Conservation (phyloP, 2,888 invertebrate genomes). For the Arge pagana region DNA sequence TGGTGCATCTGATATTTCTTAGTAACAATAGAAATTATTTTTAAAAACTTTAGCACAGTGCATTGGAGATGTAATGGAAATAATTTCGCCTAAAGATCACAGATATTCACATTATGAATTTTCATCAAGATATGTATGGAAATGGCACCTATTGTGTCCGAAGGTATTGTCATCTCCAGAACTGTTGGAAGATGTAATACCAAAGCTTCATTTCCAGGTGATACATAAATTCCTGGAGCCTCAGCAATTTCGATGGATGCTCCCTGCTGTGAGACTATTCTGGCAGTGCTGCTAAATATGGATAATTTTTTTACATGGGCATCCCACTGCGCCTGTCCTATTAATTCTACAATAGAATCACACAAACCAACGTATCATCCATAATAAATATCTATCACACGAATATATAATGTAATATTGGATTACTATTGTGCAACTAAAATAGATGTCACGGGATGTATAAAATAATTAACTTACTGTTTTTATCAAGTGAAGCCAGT, state of each 20-base stretch:
- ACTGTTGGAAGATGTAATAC: constrained; percentile 40
- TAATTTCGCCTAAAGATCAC: too few relatives aligned
- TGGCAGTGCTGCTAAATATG: constrained; percentile 45
- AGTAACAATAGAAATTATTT: not conserved
- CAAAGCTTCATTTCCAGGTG: constrained; percentile 43
- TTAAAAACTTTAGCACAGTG: constrained; percentile 18
- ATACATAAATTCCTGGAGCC: constrained; percentile 42
- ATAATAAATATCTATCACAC: not conserved
- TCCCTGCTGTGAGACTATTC: constrained; percentile 41
- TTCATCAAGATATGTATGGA: too few relatives aligned
- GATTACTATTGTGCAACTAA: too few relatives aligned
- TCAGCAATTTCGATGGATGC: constrained; percentile 43
- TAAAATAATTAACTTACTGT: constrained; percentile 35
- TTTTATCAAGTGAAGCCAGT: constrained; percentile 52
- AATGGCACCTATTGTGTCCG: constrained; percentile 18
- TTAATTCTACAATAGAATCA: constrained; percentile 38
- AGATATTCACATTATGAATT: too few relatives aligned
- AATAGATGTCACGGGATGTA: constrained; percentile 30
- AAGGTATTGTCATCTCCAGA: constrained; percentile 36
- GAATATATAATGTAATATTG: not conserved
- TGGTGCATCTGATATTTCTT: constrained; percentile 22
- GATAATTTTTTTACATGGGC: constrained; percentile 48
- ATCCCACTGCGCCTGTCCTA: constrained; percentile 51
- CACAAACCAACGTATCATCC: constrained; percentile 1
- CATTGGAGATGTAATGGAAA: constrained; percentile 13